Percentiles rank a stretch among this genome's conserved stretches.
Conservation (phyloP, 2,797 vertebrate species). For the Mus caroli region DNA sequence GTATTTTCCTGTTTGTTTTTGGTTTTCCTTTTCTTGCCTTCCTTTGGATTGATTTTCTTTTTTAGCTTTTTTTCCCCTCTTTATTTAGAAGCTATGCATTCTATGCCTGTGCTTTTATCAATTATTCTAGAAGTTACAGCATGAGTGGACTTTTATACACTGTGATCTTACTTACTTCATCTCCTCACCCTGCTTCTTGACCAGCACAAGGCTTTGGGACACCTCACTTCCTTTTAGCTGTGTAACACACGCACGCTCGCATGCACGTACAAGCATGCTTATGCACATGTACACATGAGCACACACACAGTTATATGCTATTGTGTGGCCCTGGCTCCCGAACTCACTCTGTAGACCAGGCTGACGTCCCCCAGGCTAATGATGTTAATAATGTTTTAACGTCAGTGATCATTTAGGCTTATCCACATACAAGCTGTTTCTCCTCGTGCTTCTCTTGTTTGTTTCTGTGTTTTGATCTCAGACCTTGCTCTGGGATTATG, state of each 20-base stretch:
- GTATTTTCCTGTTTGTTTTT: not conserved
- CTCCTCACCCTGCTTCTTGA: constrained; percentile 1
- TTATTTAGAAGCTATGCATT: not conserved
- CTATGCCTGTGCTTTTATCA: not conserved
- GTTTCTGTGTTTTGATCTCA: not conserved
- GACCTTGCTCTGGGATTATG: not conserved
- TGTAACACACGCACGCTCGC: not conserved
- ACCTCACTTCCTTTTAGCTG: not conserved
- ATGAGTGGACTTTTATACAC: not conserved
- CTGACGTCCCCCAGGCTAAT: not conserved
- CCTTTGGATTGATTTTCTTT: constrained; percentile 17
- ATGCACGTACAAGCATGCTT: too few species aligned
- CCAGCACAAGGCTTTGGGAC: not conserved
- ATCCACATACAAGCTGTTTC: not conserved
- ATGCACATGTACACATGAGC: not conserved
- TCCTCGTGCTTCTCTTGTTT: not conserved
- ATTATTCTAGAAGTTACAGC: not conserved
- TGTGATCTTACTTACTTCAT: not conserved
- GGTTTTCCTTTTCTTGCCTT: not conserved
- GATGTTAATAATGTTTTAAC: too few species aligned
- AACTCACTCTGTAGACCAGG: not conserved
- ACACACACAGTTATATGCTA: not conserved
- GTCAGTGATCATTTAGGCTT: constrained; percentile 5
- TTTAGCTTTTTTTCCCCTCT: not conserved
- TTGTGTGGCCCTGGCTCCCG: not conserved